Evolutionary conservation across 1,140 invertebrate genomes (phyloP), one percentile per base, ranked within the genome.

Genomic region (Cardiocondyla obscurior): DNA sequence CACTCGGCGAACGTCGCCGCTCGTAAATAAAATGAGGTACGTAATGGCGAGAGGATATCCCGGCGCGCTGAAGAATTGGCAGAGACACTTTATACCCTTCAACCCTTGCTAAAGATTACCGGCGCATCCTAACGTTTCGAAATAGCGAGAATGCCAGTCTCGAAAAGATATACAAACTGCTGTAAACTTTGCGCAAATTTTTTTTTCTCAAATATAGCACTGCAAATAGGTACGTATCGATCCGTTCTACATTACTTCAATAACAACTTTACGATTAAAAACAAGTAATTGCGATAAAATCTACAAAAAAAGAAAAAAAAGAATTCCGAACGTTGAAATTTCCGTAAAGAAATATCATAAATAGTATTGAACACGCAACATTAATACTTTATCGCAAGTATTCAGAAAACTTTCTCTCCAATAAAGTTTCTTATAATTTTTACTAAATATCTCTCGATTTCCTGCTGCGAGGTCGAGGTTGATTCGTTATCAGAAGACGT

Each of bases 1-100:
- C 36, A 55, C 33, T 55, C 62, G 46, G 69, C 10, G 25, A 60
- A 30, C 69, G 33, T 42, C 19, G 30, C 19, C 10, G 46, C 6
- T 25, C 33, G 49, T 79, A 79, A 69, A 79, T 79, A 69, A 79
- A 69, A 67, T 67, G 33, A 36, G 6, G 33, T 36, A 46, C 49
- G 60, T 65, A 79, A 69, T 53, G n/a, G 62, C 33, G 33, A 53
- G 16, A n/a, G 33, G 22, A 16, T 39, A 12, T 51, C 44, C 46
- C 12, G 19, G 36, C 44, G 74, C 16, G 60, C 44, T 19, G 30
- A 77, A 77, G 22, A 77, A 77, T 77, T 53, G 19, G n/a, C 16
- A n/a, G 55, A 79, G 46, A 55, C 51, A 16, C 28, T 42, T 69
- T 64, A 22, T 79, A 30, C 30, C 62, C 3, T 76, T 39, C 30